Conservation (phyloP, 2,113 vertebrate species). For the Polypterus bichir region DNA sequence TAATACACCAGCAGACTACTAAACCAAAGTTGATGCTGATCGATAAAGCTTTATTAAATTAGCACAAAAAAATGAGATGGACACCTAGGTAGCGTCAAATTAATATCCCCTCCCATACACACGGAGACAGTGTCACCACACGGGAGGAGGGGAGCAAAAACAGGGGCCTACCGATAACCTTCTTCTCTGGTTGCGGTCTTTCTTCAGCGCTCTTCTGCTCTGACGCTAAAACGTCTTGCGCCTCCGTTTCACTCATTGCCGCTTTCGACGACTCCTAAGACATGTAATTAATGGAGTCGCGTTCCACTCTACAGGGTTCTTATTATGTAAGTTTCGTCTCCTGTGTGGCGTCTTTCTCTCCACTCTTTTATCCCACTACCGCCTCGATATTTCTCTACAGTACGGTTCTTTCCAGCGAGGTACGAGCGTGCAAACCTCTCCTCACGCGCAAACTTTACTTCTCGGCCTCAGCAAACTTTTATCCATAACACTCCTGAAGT, state of each 20-base stretch:
- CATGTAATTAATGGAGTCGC: neutral
- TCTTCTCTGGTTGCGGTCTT: slow-evolving; percentile 45
- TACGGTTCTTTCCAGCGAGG: slow-evolving; percentile 16
- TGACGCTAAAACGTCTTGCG: slow-evolving; percentile 36
- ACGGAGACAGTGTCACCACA: neutral
- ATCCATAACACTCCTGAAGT: no score
- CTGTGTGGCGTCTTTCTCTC: slow-evolving; percentile 26
- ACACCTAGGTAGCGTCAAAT: no score
- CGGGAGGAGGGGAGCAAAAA: neutral
- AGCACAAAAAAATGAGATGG: no score
- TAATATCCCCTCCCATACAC: neutral
- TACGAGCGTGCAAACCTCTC: neutral
- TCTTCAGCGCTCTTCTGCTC: slow-evolving; percentile 18
- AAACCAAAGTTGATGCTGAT: no score
- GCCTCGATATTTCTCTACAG: slow-evolving; percentile 41
- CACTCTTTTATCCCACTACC: slow-evolving; percentile 19
- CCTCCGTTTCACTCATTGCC: slow-evolving; percentile 50
- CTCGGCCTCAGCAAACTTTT: no score
- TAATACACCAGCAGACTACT: no score
- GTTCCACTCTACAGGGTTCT: slow-evolving; percentile 19
- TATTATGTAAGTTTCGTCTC: no score
- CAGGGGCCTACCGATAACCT: slow-evolving; percentile 45
- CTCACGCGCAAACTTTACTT: no score
- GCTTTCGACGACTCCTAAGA: no score
- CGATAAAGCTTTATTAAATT: no score